Evolutionary conservation across 2,797 vertebrate species (phyloP), one percentile per base, ranked within the genome.

Genomic region (Telmatherina bonti): DNA sequence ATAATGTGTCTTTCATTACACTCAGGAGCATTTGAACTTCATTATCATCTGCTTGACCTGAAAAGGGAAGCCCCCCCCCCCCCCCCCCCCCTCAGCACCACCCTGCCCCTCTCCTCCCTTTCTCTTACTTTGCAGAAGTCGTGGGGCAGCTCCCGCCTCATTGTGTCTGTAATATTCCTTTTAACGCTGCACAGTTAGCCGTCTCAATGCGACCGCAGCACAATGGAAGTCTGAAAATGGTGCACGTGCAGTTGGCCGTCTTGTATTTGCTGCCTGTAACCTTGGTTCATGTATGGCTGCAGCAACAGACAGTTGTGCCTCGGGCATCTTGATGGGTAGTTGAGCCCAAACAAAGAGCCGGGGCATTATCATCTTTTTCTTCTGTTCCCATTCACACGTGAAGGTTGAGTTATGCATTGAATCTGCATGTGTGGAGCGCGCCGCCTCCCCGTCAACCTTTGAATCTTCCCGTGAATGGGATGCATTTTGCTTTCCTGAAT

Each of bases 391-490:
- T 93, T 93, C 89, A 90, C 59, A 7, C 56, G 26, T 13, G 82
- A 91, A 92, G 90, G 89, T 86, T 90, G 81, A 81, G 74, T 82
- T 83, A 73, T 78, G 62, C 83, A 74, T 83, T 86, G 81, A 88
- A 81, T 81, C 63, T 56, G 52, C 72, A 59, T 78, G 82, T 88
- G 12, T 72, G 47, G 55, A 66, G 70, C 54, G 67, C 73, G 73
- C 35, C 9, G 78, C 57, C 51, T 62, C 51, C 67, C 24, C 45
- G 66, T 83, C 74, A 76, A 85, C 84, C 86, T 84, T 72, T 85
- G 55, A 70, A 73, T 73, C 58, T n/a, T 13, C 30, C 38, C 16
- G 81, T 84, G 72, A 81, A 82, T 82, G 74, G 61, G 51, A 76
- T 30, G 31, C 26, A 54, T 86, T 84, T 84, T 79, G 16, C 16